Base-by-base conservation (phyloP, 2,888 invertebrate species). In the Scaptomyza polygonia region DNA sequence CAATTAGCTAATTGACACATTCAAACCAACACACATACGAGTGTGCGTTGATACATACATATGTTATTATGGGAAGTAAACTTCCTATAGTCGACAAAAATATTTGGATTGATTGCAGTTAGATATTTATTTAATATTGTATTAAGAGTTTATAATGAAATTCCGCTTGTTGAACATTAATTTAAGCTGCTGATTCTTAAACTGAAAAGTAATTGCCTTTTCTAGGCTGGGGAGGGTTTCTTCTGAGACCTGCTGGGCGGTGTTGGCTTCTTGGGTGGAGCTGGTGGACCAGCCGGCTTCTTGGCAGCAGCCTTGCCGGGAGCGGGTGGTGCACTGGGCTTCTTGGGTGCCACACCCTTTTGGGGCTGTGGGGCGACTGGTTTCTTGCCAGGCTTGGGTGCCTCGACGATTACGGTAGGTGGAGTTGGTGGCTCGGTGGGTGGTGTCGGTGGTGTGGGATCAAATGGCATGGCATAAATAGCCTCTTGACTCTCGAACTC, bases 91-190 rank as follows among this genome's bases (percentile, higher is more conserved):
- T 29, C 48, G 16, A 53, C 48, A 45, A 8, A 64, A 29, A 54
- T 56, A 42, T 54, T 59, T 61, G 9, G 11, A 42, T 54, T n/a
- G 54, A 44, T 77, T 85, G 82, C 82, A 81, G 67, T 63, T 67
- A 67, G 63, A 81, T 71, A 84, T 84, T 79, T 85, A 86, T 70
- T 83, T 58, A 55, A 29, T 80, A 79, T 72, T 86, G 39, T 39
- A 77, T 78, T 83, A 67, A 62, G 66, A 79, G 82, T 81, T 73
- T 63, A 70, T 69, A 71, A 76, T 81, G 82, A 76, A 86, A 84
- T 84, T 83, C 82, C 82, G 82, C 82, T 83, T 86, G 82, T 67
- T 73, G 47, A 54, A 72, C 27, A 75, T 53, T 44, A 48, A 57
- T 48, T 56, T 69, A 48, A 40, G 48, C 32, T 43, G 47, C 49